Evolutionary conservation across 2,113 vertebrate genomes (phyloP), one percentile per base, ranked within the genome.

Genomic region (Synodontis membranacea): DNA sequence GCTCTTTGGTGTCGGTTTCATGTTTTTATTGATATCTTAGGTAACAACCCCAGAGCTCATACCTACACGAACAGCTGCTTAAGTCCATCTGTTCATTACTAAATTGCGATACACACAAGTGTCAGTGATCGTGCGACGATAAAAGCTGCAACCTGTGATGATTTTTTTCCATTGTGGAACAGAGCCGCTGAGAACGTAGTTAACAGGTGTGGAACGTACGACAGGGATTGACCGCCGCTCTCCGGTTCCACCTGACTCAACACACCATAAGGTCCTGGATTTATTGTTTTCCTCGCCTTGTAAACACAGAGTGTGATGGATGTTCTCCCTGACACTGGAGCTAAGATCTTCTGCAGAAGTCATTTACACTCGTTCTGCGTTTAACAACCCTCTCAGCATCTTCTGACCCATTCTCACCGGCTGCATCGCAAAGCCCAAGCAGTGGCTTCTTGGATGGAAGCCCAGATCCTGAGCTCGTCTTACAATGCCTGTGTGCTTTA

Each of bases 291-390:
- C 9, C 11, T 52, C 48, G 78, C 62, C 70, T 72, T 48, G 75
- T 87, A 88, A 83, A 83, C 84, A 78, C 75, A 0, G 64, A 60
- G 74, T 15, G 50, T 79, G 84, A 89, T 85, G 84, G 66, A 84
- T 84, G 87, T 60, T 70, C 80, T 86, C 56, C 58, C n/a, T 44
- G 52, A 28, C 44, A 52, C 83, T 28, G 37, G 34, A 31, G 17
- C 50, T 39, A 82, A 56, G 54, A 75, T 66, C 52, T 82, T 78
- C 83, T 89, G 88, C 83, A 78, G 80, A 86, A 87, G 37, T 79
- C 86, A 84, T 88, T 86, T 84, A 60, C 50, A 37, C 44, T 44
- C 39, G 72, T 42, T 68, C 17, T 17, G 75, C 25, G 0, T 52
- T 88, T 87, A 84, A 79, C 46, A 54, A 80, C 19, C 60, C 74